These are phyloP conservation scores for Pardalotus punctatus DNA, from an alignment of 2,113 vertebrate genomes.

Conservation along the genomic window DNA sequence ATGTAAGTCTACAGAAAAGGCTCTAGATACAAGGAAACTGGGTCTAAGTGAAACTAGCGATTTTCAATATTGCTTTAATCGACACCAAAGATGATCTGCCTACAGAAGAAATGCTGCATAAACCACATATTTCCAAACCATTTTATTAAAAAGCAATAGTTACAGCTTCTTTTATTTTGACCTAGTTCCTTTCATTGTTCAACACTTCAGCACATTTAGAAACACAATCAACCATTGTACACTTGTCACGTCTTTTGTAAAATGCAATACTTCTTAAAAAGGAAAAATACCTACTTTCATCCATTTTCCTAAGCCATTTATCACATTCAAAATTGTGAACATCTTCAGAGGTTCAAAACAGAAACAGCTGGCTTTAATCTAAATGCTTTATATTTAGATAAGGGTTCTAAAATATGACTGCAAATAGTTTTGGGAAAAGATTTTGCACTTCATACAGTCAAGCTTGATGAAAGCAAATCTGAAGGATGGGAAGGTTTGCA, in stretches of 20 bases:
- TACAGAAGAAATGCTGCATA: background rate
- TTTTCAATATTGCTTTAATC: background rate
- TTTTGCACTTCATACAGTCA: background rate
- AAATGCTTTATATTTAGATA: slow-evolving; percentile 16
- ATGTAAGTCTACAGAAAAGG: background rate
- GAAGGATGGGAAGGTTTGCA: background rate
- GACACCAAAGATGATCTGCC: background rate
- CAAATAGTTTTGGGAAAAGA: background rate
- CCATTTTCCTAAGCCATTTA: slow-evolving; percentile 1
- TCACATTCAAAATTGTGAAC: background rate
- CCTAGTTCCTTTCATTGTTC: slow-evolving; percentile 1
- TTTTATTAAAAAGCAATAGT: background rate
- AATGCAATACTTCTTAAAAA: background rate
- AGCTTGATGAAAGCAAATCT: background rate
- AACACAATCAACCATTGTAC: background rate
- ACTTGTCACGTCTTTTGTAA: background rate
- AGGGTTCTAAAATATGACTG: background rate
- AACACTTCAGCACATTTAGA: background rate
- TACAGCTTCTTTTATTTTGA: background rate
- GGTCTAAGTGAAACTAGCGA: background rate
- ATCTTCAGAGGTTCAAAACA: background rate
- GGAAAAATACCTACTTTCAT: background rate
- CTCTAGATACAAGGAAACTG: background rate
- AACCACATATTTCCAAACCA: background rate
- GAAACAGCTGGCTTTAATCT: slow-evolving; percentile 9